These are phyloP conservation scores for Protonibea diacanthus DNA, from an alignment of 2,797 vertebrate genomes.

Conservation along the genomic window DNA sequence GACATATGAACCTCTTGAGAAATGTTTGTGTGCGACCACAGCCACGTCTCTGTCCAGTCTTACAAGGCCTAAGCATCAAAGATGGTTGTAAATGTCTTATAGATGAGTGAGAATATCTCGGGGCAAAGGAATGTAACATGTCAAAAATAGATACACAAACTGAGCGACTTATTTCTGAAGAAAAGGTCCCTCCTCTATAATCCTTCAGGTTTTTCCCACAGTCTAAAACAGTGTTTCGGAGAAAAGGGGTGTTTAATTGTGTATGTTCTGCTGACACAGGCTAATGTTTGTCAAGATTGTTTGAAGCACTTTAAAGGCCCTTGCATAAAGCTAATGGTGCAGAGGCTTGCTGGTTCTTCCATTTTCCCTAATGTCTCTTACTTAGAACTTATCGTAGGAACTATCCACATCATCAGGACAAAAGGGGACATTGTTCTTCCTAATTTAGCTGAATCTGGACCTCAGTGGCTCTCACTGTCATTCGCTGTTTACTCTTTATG, in stretches of 20 bases:
- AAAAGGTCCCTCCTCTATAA: conserved; percentile 51
- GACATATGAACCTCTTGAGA: conserved; percentile 88
- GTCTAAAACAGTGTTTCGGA: conserved; percentile 52
- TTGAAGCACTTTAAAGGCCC: conserved; percentile 53
- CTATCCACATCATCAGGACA: not conserved
- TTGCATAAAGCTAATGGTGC: conserved; percentile 22
- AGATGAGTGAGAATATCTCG: conserved; percentile 88
- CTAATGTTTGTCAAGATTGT: conserved; percentile 57
- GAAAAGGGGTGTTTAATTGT: conserved; percentile 66
- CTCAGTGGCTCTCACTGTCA: conserved; percentile 17
- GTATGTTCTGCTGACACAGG: conserved; percentile 49
- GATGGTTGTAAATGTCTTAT: conserved; percentile 89
- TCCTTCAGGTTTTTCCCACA: conserved; percentile 70
- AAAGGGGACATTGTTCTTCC: conserved; percentile 6
- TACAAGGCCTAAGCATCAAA: conserved; percentile 86
- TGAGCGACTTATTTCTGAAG: conserved; percentile 75
- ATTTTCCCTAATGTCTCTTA: not conserved
- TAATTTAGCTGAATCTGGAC: conserved; percentile 14
- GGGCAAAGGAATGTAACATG: conserved; percentile 87
- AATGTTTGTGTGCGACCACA: conserved; percentile 84
- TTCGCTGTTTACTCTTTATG: conserved; percentile 49
- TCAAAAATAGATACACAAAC: conserved; percentile 86
- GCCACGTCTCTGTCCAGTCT: conserved; percentile 72
- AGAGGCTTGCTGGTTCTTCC: conserved; percentile 1
- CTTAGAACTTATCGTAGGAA: conserved; percentile 4